A percentile compares a stretch with the other conserved stretches of the same genome.
Conservation (phyloP, 2,113 vertebrate species). For the Lathamus discolor region DNA sequence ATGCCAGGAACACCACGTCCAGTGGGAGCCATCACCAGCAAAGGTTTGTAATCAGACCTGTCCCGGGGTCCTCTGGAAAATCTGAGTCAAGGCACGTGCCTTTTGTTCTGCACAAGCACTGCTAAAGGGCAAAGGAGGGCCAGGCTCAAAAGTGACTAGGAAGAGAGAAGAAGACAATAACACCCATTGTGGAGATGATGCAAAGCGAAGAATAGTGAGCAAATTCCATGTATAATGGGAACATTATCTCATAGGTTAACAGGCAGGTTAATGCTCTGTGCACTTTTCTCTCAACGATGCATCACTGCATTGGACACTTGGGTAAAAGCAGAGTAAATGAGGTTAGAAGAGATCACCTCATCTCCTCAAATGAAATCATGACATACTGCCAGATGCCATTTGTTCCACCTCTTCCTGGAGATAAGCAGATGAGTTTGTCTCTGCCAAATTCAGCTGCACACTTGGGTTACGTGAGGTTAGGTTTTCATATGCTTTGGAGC, state of each 20-base stretch:
- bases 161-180: slow-evolving; percentile 23
- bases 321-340: not conserved
- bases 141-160: not conserved
- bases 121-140: not conserved
- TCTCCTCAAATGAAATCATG: not conserved
- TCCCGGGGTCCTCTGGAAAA: slow-evolving; percentile 1
- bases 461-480: not conserved
- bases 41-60: slow-evolving; percentile 35
- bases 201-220: not conserved
- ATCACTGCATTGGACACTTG: not conserved
- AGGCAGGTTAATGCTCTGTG: slow-evolving; percentile 10
- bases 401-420: not conserved
- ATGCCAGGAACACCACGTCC: not conserved
- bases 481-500: not conserved
- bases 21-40: slow-evolving; percentile 37
- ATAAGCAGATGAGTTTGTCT: not conserved
- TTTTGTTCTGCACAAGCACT: slow-evolving; percentile 16
- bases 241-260: slow-evolving; percentile 56
- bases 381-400: not conserved
- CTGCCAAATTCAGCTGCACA: not conserved
- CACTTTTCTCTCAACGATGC: not conserved
- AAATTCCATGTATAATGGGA: not conserved
- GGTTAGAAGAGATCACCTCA: not conserved
- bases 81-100: slow-evolving; percentile 12
- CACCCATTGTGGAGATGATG: slow-evolving; percentile 3